Base-by-base conservation (phyloP, 2,113 vertebrate genomes). In the Scolopax mira region DNA sequence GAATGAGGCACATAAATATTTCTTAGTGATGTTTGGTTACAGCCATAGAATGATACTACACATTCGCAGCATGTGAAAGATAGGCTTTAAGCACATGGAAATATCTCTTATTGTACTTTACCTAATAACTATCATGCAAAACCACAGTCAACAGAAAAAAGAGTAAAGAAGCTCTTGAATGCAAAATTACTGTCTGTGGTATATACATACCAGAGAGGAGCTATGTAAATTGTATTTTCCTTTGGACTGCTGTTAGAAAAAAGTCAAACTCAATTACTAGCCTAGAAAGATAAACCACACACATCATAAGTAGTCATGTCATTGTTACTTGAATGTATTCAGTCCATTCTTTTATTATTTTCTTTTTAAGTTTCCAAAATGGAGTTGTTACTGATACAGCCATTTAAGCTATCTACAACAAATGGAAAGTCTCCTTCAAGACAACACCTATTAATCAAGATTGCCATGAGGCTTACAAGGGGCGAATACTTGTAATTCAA, bases 401-500 rank as follows among this genome's bases (percentile, higher is more conserved):
- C 37, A 52, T 17, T 31, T 35, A 35, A 46, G 46, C 46, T 19
- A 46, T 46, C 46, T 46, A 46, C 9, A 44, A 57, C 2, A 66
- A 74, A 39, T 4, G 3, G 30, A 80, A 67, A 72, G 5, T 71
- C 51, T 83, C 42, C 24, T 44, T 77, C 18, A 51, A 18, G 28
- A 48, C 9, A 52, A 31, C 46, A 28, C 9, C 49, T 51, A 31
- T 58, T 84, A 18, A 22, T 44, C 18, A 75, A 37, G 79, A 67
- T 21, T 75, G 18, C 25, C 31, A n/a, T 1, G 6, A 67, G 8
- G 2, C 21, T 16, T 42, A 22, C 3, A 35, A 62, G 6, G 23
- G 15, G 41, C 13, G 13, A 79, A 4, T 0, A 0, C 19, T 42
- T n/a, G n/a, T n/a, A n/a, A n/a, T n/a, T n/a, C n/a, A n/a, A n/a